These are phyloP conservation scores for Hyppa rectilinea DNA, from an alignment of 2,888 invertebrate genomes.

Conservation along the genomic window DNA sequence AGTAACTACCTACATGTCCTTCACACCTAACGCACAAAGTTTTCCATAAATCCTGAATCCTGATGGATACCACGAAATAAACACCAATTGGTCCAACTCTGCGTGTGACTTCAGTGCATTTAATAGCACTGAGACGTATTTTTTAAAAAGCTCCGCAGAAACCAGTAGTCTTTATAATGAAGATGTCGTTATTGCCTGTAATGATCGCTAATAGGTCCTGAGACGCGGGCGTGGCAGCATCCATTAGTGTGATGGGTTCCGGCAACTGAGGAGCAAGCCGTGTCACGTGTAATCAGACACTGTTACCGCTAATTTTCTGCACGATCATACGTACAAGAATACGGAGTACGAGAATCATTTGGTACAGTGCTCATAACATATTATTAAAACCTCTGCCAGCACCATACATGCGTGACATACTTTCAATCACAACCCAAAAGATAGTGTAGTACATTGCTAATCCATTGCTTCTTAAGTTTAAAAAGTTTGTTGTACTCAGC, in stretches of 20 bases:
- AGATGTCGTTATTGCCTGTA: conserved; percentile 37
- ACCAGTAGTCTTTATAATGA: conserved; percentile 16
- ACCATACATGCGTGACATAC: no score
- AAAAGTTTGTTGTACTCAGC: neutral
- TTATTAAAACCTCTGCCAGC: neutral
- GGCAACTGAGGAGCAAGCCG: conserved; percentile 37
- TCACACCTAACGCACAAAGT: neutral
- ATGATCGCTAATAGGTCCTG: conserved; percentile 53
- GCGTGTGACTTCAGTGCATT: neutral
- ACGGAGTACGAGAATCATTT: neutral
- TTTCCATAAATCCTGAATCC: neutral
- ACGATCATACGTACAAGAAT: conserved; percentile 4
- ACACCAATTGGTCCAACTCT: conserved; percentile 2
- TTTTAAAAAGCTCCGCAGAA: conserved; percentile 1
- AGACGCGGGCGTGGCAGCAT: conserved; percentile 43
- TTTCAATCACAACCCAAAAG: neutral
- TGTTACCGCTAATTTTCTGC: conserved; percentile 34
- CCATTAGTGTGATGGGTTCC: conserved; percentile 55
- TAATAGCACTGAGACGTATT: neutral
- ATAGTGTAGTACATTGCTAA: neutral
- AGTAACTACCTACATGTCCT: no score
- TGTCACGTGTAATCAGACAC: conserved; percentile 40
- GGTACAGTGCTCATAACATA: neutral
- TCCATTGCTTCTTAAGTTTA: neutral
- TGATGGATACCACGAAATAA: neutral